A percentile compares a stretch with the other conserved stretches of the same genome.
phyloP scores from a whole-genome alignment of 2,113 vertebrate species.

The Ascaphus truei region DNA sequence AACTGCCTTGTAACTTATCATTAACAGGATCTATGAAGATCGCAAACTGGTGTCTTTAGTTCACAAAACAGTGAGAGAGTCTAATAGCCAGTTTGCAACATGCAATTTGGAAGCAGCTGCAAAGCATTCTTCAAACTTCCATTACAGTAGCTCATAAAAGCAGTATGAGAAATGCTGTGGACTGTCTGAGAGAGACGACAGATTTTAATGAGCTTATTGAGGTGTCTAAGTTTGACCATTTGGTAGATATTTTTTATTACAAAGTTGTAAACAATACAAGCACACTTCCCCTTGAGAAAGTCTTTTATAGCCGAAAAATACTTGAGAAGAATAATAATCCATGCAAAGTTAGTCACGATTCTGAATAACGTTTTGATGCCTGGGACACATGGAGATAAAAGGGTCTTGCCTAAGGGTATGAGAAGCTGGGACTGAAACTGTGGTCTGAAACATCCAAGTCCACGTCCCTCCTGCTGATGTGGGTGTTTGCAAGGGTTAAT shows the following conservation, averaged over 20 bases:
- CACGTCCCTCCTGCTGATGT: background rate
- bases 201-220: background rate
- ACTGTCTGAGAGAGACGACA: background rate
- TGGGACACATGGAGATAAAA: constrained; percentile 1
- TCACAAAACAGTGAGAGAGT: background rate
- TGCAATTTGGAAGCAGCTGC: constrained; percentile 21
- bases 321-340: background rate
- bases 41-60: background rate
- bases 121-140: background rate
- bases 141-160: constrained; percentile 5
- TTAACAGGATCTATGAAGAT: background rate
- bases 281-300: background rate
- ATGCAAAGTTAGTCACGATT: background rate
- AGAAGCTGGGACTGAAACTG: background rate
- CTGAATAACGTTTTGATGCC: constrained; percentile 1
- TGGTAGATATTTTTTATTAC: background rate
- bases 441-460: background rate
- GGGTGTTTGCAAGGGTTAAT: background rate
- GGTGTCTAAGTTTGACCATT: background rate
- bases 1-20: too few species aligned
- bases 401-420: constrained; percentile 1
- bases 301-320: background rate
- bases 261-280: background rate
- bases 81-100: background rate
- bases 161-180: background rate